Evolutionary conservation across 2,113 vertebrate genomes (phyloP), one percentile per base, ranked within the genome.

Genomic region (Nematolebias whitei): DNA sequence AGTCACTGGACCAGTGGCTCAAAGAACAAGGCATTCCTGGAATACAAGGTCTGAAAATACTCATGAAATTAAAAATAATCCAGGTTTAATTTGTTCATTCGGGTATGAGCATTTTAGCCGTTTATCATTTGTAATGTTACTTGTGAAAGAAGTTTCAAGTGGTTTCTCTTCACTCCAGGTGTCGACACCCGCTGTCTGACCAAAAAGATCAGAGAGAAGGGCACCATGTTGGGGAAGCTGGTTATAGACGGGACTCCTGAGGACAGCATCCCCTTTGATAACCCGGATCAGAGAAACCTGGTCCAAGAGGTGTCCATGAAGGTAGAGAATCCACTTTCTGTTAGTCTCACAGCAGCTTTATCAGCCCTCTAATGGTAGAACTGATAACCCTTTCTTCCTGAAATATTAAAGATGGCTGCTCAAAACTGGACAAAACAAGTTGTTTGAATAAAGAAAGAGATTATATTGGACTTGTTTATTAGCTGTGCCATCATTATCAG

Each of bases 171-270:
- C 15, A 1, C 15, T 74, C 1, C 80, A 99, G 97, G 97, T 0
- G 88, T 98, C 29, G 97, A 99, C 72, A 98, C 97, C 0, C 94
- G 97, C 29, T 71, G 93, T 0, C 86, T 99, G 68, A 98, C 97
- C 0, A 98, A 98, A 90, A 96, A 95, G 91, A 95, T 99, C 82
- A 79, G 97, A 0, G 95, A 98, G 74, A 94, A 96, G 67, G 97
- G 97, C 13, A 95, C 95, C 16, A 93, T 98, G 78, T 73, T 98
- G 89, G 97, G 96, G 62, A 96, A 96, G 79, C 89, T 99, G 83
- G 86, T 98, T 51, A 88, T 93, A 0, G 93, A 95, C 0, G 95
- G 94, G 44, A 92, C 83, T 12, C 85, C 85, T 0, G 89, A 89
- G 66, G 63, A 67, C 2, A 69, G 50, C 6, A 6, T 98, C 18